Evolutionary conservation across 2,888 invertebrate species (phyloP).

Genomic region (Latheticus oryzae): DNA sequence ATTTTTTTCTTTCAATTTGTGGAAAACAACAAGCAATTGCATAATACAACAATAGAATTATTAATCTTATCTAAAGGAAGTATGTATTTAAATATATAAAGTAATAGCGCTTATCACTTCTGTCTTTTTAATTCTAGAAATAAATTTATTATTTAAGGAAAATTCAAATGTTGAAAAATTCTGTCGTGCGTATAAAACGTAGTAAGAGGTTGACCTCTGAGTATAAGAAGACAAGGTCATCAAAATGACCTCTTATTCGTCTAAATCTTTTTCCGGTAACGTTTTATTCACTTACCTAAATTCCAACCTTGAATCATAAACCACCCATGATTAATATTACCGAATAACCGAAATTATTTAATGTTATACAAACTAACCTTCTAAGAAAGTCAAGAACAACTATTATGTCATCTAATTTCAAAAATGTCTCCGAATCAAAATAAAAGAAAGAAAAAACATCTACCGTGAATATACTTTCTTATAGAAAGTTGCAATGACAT

Average conservation of each 20-base stretch:
- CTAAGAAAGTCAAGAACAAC: constrained; percentile 44
- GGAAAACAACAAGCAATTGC: constrained; percentile 33
- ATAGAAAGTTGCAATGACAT: constrained; percentile 34
- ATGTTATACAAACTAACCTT: constrained; percentile 39
- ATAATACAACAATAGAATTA: constrained; percentile 41
- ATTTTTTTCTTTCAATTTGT: constrained; percentile 9
- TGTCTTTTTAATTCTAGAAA: constrained; percentile 33
- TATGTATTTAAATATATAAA: constrained; percentile 15
- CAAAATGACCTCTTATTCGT: constrained; percentile 53
- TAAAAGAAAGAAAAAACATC: too few relatives aligned
- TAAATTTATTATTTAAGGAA: too few relatives aligned
- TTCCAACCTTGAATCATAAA: constrained; percentile 47
- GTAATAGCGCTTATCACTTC: constrained; percentile 17
- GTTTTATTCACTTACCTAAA: constrained; percentile 52
- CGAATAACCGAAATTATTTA: constrained; percentile 35
- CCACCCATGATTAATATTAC: constrained; percentile 38
- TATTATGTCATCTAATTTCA: constrained; percentile 47
- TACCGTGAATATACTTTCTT: constrained; percentile 26
- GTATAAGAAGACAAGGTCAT: constrained; percentile 54
- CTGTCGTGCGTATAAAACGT: constrained; percentile 39
- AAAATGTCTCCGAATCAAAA: too few relatives aligned
- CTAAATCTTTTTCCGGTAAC: constrained; percentile 49
- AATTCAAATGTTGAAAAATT: too few relatives aligned
- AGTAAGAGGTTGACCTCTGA: constrained; percentile 56
- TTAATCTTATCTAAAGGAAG: constrained; percentile 43